Base-by-base conservation (phyloP, 2,888 invertebrate species). In the Oscheius sp. region DNA sequence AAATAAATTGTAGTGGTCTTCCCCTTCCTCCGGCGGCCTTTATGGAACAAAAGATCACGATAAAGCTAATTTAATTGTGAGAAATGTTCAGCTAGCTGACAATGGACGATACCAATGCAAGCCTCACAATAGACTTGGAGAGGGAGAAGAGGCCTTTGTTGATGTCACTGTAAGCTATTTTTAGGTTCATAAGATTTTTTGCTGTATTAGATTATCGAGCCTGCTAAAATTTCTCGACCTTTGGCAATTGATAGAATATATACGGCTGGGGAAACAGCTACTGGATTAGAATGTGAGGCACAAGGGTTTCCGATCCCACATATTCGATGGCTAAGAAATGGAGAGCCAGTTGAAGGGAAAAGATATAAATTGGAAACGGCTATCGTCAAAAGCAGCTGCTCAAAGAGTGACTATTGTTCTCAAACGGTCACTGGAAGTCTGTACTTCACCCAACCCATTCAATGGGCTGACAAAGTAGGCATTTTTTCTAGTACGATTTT, bases 51-150 rank as follows among this genome's bases (percentile, higher is more conserved):
- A 70, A 36, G 79, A 72, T n/a, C 77, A 79, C 63, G 71, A 70
- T 28, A 44, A 68, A 2, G 59, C 69, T 30, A 67, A 44, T 12
- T 54, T 77, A n/a, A 61, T 68, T 9, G 68, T 80, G 20, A 61
- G 66, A 51, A 92, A 93, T 0, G 94, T 93, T 14, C 91, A 92
- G 12, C 88, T 95, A 73, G 92, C 93, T 86, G 92, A 93, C 57
- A 90, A 93, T 73, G 92, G 93, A 81, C 93, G 93, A 89, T 94
- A 94, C 88, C 92, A 93, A 0, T 95, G 95, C 86, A 90, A 91
- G 77, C 94, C 94, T 0, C 90, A 90, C 87, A 94, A 93, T 87
- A 91, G 92, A 12, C 93, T 93, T 0, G 95, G 94, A 0, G 91
- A 91, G 79, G 92, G 92, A 57, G 89, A 90, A 67, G 89, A 90